phyloP scores from a whole-genome alignment of 2,888 invertebrate genomes.

The Cataglyphis altisquamis region DNA sequence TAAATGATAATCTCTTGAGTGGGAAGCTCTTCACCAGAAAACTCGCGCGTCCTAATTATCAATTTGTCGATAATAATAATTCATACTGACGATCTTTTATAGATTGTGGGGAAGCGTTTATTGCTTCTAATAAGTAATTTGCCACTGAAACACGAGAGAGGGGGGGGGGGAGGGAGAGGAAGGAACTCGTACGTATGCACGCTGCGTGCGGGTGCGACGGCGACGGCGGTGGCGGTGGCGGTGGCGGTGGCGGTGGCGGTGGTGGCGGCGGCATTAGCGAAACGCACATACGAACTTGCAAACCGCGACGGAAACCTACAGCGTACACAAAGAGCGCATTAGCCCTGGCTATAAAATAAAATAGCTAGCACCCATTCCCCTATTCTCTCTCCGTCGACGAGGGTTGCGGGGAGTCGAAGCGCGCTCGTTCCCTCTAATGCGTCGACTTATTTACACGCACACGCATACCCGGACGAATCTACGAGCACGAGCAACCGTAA shows the following conservation, averaged over 20 bases:
- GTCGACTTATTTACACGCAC: conserved; percentile 59
- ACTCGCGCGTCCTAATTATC: neutral
- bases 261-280: conserved; percentile 62
- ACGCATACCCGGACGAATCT: conserved; percentile 38
- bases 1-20: neutral
- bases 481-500: conserved; percentile 56
- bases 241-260: conserved; percentile 43
- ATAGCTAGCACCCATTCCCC: conserved; percentile 71
- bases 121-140: conserved; percentile 18
- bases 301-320: conserved; percentile 67
- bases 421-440: conserved; percentile 58
- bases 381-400: conserved; percentile 55
- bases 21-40: neutral
- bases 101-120: neutral
- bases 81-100: neutral
- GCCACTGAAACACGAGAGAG: neutral
- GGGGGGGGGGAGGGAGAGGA: neutral
- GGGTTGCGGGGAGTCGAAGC: conserved; percentile 51
- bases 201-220: neutral
- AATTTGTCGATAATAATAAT: neutral
- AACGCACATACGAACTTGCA: conserved; percentile 72
- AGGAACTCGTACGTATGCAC: conserved; percentile 6
- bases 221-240: neutral
- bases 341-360: conserved; percentile 82
- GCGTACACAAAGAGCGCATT: conserved; percentile 82